A percentile compares a stretch with the other conserved stretches of the same genome.
Conservation (phyloP, 1,140 invertebrate species). For the Bactericera cockerelli region DNA sequence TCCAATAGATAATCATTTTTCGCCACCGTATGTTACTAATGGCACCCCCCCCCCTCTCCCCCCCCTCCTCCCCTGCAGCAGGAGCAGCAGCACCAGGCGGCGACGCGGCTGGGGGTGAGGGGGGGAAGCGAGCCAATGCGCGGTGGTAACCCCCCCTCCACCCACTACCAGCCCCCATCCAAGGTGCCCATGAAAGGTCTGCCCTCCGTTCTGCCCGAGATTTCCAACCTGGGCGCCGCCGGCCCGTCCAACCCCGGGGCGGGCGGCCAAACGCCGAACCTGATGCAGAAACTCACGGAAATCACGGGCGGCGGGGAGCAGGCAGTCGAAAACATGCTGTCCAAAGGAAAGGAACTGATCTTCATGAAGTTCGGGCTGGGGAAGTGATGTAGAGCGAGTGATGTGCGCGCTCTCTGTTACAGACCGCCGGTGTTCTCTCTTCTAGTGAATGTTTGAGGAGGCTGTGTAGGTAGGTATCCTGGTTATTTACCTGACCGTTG, state of each 20-base stretch:
- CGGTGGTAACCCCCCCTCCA: slow-evolving; percentile 14
- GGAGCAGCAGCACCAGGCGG: not conserved
- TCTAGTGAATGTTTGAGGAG: no score
- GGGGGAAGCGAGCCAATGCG: not conserved
- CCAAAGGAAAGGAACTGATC: slow-evolving; percentile 77
- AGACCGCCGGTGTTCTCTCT: no score
- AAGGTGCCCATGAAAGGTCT: slow-evolving; percentile 23
- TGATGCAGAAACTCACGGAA: slow-evolving; percentile 67
- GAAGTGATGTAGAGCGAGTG: slow-evolving; percentile 39
- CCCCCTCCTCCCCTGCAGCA: not conserved
- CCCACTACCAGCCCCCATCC: not conserved
- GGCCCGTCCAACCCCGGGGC: slow-evolving; percentile 8
- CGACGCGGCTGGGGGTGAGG: not conserved
- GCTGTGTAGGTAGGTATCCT: no score
- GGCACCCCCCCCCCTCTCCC: not conserved
- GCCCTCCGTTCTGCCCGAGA: slow-evolving; percentile 27
- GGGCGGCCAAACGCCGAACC: slow-evolving; percentile 37
- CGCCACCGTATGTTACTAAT: no score
- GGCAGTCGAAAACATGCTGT: slow-evolving; percentile 42
- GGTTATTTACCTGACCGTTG: no score
- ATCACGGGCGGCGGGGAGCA: slow-evolving; percentile 59
- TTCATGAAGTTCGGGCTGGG: slow-evolving; percentile 82
- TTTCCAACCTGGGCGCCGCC: slow-evolving; percentile 19
- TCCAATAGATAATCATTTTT: no score
- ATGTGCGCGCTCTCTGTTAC: no score